These are phyloP conservation scores for Stenolophus ochropezus DNA, from an alignment of 2,888 invertebrate genomes.

Conservation along the genomic window DNA sequence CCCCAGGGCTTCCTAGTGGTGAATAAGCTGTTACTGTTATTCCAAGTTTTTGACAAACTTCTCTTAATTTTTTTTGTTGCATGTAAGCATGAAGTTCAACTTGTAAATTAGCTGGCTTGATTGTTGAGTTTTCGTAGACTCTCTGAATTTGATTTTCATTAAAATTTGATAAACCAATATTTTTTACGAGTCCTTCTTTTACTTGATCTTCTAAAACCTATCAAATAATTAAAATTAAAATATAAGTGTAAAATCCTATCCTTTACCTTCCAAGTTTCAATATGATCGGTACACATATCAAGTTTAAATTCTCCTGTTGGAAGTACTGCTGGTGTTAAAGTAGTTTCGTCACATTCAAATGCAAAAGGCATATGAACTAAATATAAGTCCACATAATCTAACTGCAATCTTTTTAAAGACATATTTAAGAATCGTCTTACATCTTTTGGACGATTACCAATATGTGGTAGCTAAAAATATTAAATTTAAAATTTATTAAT, in stretches of 20 bases:
- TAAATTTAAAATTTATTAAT: not conserved
- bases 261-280: slow-evolving; percentile 82
- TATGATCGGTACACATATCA: slow-evolving; percentile 79
- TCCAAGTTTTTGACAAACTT: slow-evolving; percentile 78
- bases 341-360: slow-evolving; percentile 76
- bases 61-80: slow-evolving; percentile 80
- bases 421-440: slow-evolving; percentile 80
- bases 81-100: slow-evolving; percentile 86
- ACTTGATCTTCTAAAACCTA: slow-evolving; percentile 83
- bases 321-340: slow-evolving; percentile 76
- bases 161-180: slow-evolving; percentile 90
- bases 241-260: not conserved
- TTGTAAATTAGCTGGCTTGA: slow-evolving; percentile 84
- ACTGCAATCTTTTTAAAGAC: slow-evolving; percentile 79
- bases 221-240: slow-evolving; percentile 20
- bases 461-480: slow-evolving; percentile 79
- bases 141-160: slow-evolving; percentile 81
- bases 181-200: slow-evolving; percentile 77
- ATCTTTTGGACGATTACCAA: slow-evolving; percentile 80
- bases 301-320: slow-evolving; percentile 78
- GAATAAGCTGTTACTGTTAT: slow-evolving; percentile 83
- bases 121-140: slow-evolving; percentile 77
- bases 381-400: slow-evolving; percentile 86
- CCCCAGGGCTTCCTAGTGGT: slow-evolving; percentile 83
- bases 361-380: slow-evolving; percentile 86